These are phyloP conservation scores for Malacoraja senta DNA, from an alignment of 2,797 vertebrate species.

Conservation along the genomic window DNA sequence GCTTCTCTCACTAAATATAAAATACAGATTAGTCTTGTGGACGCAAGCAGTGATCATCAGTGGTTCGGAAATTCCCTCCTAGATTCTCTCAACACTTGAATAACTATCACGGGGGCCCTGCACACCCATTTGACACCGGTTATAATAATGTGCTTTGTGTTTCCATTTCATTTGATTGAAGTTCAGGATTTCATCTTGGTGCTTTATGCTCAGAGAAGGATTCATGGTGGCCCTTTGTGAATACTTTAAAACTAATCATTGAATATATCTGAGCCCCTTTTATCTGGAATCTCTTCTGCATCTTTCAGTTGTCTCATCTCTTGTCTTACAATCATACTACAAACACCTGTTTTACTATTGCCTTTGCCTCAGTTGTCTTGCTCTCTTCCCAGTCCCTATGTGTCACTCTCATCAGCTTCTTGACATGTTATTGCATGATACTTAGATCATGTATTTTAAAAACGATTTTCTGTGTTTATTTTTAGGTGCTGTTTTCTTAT, in stretches of 20 bases:
- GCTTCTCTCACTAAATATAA: background rate
- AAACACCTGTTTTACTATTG: background rate
- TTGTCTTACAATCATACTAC: background rate
- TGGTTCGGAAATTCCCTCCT: background rate
- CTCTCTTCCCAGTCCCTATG: background rate
- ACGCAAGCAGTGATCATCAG: no score
- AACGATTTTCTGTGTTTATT: background rate
- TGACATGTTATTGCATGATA: background rate
- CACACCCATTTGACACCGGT: background rate
- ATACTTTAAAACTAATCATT: background rate
- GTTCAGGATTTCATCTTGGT: background rate
- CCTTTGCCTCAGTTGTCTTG: background rate
- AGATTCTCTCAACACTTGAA: background rate
- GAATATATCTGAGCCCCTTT: background rate
- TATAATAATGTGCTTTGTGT: background rate
- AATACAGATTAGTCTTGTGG: background rate
- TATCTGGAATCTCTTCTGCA: background rate
- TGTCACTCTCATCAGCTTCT: background rate
- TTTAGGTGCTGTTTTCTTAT: no score
- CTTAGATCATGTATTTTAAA: no score
- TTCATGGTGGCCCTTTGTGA: background rate
- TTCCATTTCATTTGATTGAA: background rate
- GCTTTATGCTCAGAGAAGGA: background rate
- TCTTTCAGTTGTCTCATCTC: background rate
- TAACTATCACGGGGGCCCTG: background rate